phyloP scores from a whole-genome alignment of 2,797 vertebrate genomes.

The Melopsittacus undulatus region DNA sequence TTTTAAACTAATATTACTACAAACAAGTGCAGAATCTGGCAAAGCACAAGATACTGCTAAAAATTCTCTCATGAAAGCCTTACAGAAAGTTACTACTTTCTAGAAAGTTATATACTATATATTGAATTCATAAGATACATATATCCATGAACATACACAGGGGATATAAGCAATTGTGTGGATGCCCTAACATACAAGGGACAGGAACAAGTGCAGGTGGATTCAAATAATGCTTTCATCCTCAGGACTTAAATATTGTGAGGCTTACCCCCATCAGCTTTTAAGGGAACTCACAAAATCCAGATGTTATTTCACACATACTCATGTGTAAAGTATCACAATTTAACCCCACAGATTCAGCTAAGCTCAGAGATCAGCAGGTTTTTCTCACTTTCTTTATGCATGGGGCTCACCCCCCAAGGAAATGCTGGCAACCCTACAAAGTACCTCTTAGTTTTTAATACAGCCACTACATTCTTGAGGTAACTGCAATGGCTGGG shows the following conservation, averaged over 20 bases:
- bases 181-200: background rate
- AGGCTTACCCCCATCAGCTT: background rate
- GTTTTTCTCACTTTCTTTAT: slow-evolving; percentile 44
- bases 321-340: background rate
- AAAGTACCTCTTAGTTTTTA: slow-evolving; percentile 34
- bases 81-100: background rate
- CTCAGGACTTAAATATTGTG: background rate
- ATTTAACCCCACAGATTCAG: background rate
- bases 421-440: slow-evolving; percentile 39
- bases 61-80: background rate
- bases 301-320: slow-evolving; percentile 49
- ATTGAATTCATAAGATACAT: background rate
- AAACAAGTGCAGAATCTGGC: background rate
- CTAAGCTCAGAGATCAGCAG: slow-evolving; percentile 46
- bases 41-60: background rate
- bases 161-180: background rate
- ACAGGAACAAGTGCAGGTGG: background rate
- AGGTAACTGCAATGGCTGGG: background rate
- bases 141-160: background rate
- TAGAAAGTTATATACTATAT: background rate
- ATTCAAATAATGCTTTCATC: background rate
- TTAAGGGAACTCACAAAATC: slow-evolving; percentile 19
- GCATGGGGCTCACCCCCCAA: background rate
- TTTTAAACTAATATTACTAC: background rate
- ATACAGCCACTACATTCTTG: background rate